These are phyloP conservation scores for Cyphomyrmex costatus DNA, from an alignment of 1,140 invertebrate genomes.

Conservation along the genomic window DNA sequence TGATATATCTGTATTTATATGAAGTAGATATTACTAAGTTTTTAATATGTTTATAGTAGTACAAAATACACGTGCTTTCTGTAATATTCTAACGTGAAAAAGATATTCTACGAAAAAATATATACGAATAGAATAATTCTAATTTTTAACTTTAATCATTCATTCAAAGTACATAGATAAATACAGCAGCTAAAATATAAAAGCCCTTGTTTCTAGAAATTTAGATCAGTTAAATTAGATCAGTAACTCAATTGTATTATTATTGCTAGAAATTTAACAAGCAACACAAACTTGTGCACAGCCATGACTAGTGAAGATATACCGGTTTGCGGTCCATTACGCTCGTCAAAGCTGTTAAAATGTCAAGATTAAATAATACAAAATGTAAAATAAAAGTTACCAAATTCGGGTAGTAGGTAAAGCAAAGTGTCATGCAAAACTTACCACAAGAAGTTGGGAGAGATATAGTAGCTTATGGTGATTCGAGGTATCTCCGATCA, in stretches of 20 bases:
- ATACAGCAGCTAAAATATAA: slow-evolving; percentile 1
- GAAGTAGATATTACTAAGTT: neutral
- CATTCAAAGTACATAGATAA: slow-evolving; percentile 13
- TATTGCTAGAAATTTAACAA: slow-evolving; percentile 2
- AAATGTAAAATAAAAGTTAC: slow-evolving; percentile 38
- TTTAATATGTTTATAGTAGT: neutral
- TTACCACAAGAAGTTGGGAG: slow-evolving; percentile 88
- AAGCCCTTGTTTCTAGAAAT: neutral
- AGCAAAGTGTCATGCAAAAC: slow-evolving; percentile 83
- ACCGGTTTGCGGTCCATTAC: slow-evolving; percentile 30
- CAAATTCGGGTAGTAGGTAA: slow-evolving; percentile 36
- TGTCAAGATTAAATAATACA: slow-evolving; percentile 19
- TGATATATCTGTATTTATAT: neutral
- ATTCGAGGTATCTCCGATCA: slow-evolving; percentile 86
- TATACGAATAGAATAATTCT: slow-evolving; percentile 14
- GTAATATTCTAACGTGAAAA: neutral
- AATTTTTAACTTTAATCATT: neutral
- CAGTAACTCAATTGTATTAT: neutral
- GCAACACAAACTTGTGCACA: slow-evolving; percentile 45
- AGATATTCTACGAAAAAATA: neutral
- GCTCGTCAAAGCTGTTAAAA: slow-evolving; percentile 23
- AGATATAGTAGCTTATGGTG: slow-evolving; percentile 88
- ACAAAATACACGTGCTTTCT: neutral
- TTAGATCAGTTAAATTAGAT: neutral
- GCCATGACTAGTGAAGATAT: slow-evolving; percentile 21